These are phyloP conservation scores for Piaya cayana DNA, from an alignment of 2,113 vertebrate species.

Conservation along the genomic window DNA sequence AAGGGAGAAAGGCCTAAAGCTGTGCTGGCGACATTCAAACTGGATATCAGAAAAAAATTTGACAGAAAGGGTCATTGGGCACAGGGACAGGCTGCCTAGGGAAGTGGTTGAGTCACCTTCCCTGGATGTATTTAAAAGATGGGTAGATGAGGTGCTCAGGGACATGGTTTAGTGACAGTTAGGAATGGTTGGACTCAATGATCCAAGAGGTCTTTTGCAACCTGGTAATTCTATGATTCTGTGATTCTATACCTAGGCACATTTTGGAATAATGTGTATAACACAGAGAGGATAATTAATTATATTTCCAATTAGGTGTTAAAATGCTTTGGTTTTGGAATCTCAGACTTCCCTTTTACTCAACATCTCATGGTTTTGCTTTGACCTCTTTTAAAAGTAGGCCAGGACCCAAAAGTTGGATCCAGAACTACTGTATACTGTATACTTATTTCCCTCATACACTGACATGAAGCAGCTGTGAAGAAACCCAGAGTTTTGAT, in stretches of 20 bases:
- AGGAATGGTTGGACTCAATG: too few species aligned
- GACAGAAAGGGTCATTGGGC: too few species aligned
- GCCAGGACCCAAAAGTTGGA: background rate
- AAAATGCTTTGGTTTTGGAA: background rate
- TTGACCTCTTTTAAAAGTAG: background rate
- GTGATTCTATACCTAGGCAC: background rate
- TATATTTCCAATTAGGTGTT: background rate
- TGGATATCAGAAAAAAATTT: too few species aligned
- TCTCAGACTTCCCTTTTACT: background rate
- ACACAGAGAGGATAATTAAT: background rate
- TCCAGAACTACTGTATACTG: background rate
- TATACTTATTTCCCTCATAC: background rate
- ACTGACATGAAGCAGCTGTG: constrained; percentile 29
- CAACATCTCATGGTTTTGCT: background rate
- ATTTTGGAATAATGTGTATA: background rate
- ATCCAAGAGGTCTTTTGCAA: too few species aligned
- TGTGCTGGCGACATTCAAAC: too few species aligned
- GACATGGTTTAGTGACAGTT: too few species aligned
- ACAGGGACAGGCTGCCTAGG: too few species aligned
- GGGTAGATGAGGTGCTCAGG: too few species aligned
- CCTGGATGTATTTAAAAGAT: too few species aligned
- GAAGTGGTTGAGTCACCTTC: too few species aligned
- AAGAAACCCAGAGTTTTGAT: background rate
- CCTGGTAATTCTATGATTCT: too few species aligned
- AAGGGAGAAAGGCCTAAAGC: too few species aligned